phyloP scores from a whole-genome alignment of 2,113 vertebrate species.

The Trinectes maculatus region DNA sequence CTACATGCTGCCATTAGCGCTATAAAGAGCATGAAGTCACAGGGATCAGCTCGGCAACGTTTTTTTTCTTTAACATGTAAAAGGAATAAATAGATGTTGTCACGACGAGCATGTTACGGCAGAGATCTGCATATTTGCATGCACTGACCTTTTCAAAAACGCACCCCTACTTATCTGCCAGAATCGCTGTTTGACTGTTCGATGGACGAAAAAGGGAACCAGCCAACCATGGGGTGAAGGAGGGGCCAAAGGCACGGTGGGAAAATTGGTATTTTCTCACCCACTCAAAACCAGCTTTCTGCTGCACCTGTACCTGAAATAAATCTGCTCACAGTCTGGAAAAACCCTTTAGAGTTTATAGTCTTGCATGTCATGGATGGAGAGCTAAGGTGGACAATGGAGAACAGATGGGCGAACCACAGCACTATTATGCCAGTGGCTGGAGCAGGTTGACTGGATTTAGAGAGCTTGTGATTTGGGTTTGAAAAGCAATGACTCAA shows the following conservation, averaged over 20 bases:
- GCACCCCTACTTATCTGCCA: constrained; percentile 43
- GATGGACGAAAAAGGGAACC: constrained; percentile 60
- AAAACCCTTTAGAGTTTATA: constrained; percentile 74
- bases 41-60: constrained; percentile 6
- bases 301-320: constrained; percentile 63
- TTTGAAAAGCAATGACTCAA: constrained; percentile 72
- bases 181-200: constrained; percentile 57
- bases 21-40: constrained; percentile 13
- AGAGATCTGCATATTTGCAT: constrained; percentile 38
- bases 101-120: constrained; percentile 20
- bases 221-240: constrained; percentile 48
- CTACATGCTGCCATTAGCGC: constrained; percentile 26
- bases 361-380: constrained; percentile 68
- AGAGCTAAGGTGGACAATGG: constrained; percentile 57
- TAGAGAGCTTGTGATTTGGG: constrained; percentile 73
- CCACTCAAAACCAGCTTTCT: constrained; percentile 53
- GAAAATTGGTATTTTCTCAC: constrained; percentile 68
- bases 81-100: constrained; percentile 26
- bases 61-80: constrained; percentile 22
- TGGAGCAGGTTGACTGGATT: constrained; percentile 69
- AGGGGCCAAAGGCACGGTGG: constrained; percentile 46
- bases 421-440: constrained; percentile 61
- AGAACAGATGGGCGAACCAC: constrained; percentile 62
- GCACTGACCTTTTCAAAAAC: constrained; percentile 47
- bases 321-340: constrained; percentile 74